These are phyloP conservation scores for Empis livida DNA, from an alignment of 2,888 invertebrate genomes.

Conservation along the genomic window DNA sequence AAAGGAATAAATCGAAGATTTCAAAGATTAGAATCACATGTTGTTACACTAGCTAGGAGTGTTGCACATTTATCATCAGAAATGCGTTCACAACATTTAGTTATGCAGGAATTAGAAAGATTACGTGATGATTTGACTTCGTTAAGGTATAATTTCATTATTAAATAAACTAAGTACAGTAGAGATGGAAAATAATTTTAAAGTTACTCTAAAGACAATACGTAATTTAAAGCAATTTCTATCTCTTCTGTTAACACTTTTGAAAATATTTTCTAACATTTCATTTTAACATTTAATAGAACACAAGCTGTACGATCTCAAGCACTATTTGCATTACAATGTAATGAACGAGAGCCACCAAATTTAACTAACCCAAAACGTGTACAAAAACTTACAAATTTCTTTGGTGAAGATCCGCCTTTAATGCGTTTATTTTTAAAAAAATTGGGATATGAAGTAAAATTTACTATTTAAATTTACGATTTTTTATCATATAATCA, in stretches of 20 bases:
- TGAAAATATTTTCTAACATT: neutral
- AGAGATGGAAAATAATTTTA: too few species aligned
- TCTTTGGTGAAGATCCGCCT: slow-evolving; percentile 89
- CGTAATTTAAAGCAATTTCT: too few species aligned
- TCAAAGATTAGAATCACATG: slow-evolving; percentile 79
- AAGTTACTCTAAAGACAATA: too few species aligned
- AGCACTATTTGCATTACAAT: slow-evolving; percentile 24
- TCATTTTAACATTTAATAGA: slow-evolving; percentile 3
- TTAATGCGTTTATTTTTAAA: slow-evolving; percentile 77
- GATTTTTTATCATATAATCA: neutral
- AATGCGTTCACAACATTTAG: slow-evolving; percentile 77
- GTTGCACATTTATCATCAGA: slow-evolving; percentile 86
- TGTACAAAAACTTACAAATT: slow-evolving; percentile 80
- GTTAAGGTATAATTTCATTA: slow-evolving; percentile 9
- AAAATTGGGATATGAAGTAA: slow-evolving; percentile 82
- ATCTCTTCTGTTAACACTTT: too few species aligned
- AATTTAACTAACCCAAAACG: slow-evolving; percentile 74
- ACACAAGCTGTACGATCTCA: slow-evolving; percentile 11
- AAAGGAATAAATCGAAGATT: slow-evolving; percentile 77
- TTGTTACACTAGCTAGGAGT: slow-evolving; percentile 77
- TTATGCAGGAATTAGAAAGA: slow-evolving; percentile 82
- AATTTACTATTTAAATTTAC: neutral
- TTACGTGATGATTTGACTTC: slow-evolving; percentile 68
- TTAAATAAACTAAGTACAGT: neutral
- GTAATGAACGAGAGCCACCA: slow-evolving; percentile 45